Evolutionary conservation across 2,888 invertebrate species (phyloP), one percentile per base, ranked within the genome.

Genomic region (Plemyria rubiginata): DNA sequence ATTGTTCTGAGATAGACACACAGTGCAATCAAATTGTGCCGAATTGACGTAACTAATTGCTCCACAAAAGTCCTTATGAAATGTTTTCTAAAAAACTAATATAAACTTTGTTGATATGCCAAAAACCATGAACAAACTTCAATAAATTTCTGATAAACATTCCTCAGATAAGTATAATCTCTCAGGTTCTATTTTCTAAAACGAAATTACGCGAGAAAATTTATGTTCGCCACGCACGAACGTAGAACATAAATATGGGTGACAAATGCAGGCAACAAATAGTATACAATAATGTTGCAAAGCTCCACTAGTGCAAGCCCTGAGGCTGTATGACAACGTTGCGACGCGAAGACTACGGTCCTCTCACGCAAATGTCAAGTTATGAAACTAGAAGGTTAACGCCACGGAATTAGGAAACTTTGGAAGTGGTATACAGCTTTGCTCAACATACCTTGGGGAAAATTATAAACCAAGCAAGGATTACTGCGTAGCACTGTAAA

Each of bases 341-440:
- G 73, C 77, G 75, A 79, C 75, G 75, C 48, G 60, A 70, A 65
- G 61, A 66, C 51, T 61, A 70, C 76, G 29, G 71, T 75, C 77
- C 80, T 81, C 80, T 82, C 84, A 82, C 82, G 82, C 83, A 84
- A 87, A 87, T 85, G 81, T 77, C 82, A 84, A 75, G 75, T 88
- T 86, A 84, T 81, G 84, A 84, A 86, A 87, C 80, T 68, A 75
- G 50, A 60, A 56, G 52, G 51, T 56, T 49, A 54, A 15, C 22
- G 48, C 77, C 79, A 77, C 73, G 68, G 80, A 78, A 78, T 73
- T 13, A 8, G 15, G 56, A 62, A 41, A 46, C 15, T 51, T 51
- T 45, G 2, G 45, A 51, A 32, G 55, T 5, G 40, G 43, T 57
- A n/a, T 8, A 36, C 4, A 12, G 13, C 13, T 13, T 29, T 49